Evolutionary conservation across 2,113 vertebrate species (phyloP), one percentile per base, ranked within the genome.

Genomic region (Protomyctophum bolini): DNA sequence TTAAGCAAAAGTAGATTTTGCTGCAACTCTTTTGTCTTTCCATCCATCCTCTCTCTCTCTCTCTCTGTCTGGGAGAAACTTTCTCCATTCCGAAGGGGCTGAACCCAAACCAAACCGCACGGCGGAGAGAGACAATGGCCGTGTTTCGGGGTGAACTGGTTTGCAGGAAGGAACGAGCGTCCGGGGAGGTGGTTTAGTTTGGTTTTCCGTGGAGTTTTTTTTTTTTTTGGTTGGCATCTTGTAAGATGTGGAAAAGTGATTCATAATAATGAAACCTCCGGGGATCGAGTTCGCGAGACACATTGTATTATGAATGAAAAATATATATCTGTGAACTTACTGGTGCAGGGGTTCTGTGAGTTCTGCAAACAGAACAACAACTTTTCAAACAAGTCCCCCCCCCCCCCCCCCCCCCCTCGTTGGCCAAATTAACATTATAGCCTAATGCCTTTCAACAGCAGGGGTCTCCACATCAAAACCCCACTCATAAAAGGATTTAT

Each of bases 1-100:
- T 92, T 91, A 75, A 83, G 86, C 68, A 86, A 86, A 91, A 90
- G 89, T 89, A 80, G 88, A 91, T 91, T 91, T 90, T 63, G 74
- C 79, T 78, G 82, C 21, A 90, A 87, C 87, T 88, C 85, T 87
- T 41, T 41, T 41, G 33, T 41, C 33, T 41, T 41, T 41, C 33
- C 61, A 79, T 84, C 91, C 86, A 82, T 89, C 72, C 62, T 72
- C 33, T 21, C 21, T 21, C 33, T 21, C 21, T 21, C 33, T 41
- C 33, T 6, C 21, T 21, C 62, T 70, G 68, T 84, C 64, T 76
- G 56, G 71, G 83, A 64, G 54, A 87, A 85, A 79, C 59, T 81
- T 83, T 84, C 73, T 78, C 72, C 68, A 56, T 67, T 84, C 69
- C 77, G 73, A 78, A 45, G 58, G 45, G 11, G n/a, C 33, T 41